Evolutionary conservation across 2,113 vertebrate species (phyloP).

Genomic region (Entelurus aequoreus): DNA sequence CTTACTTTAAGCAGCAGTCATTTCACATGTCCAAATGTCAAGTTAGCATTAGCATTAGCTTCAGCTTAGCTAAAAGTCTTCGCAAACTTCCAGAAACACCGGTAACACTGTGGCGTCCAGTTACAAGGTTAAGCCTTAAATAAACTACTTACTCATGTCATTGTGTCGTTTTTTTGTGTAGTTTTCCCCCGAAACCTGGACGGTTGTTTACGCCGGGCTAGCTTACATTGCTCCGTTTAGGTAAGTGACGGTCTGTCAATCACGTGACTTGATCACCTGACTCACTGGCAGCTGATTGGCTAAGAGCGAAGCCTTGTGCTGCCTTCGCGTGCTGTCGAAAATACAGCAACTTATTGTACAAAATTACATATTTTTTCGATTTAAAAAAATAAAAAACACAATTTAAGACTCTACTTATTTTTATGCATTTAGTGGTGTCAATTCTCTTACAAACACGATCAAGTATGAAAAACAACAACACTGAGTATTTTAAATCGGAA

Average conservation of each 20-base stretch:
- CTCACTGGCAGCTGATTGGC: conserved; percentile 30
- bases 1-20: neutral
- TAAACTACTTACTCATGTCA: conserved; percentile 44
- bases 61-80: neutral
- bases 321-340: conserved; percentile 12
- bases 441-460: no score
- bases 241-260: conserved; percentile 17
- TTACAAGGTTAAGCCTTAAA: neutral
- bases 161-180: neutral
- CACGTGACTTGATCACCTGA: conserved; percentile 69
- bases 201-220: no score
- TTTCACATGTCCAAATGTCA: neutral
- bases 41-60: conserved; percentile 19
- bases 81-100: neutral
- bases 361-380: no score
- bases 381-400: no score
- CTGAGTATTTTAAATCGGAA: no score
- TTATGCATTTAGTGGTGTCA: no score
- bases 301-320: conserved; percentile 29
- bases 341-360: neutral
- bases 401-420: no score
- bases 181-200: no score
- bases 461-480: no score
- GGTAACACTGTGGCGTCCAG: neutral
- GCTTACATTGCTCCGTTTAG: neutral